Evolutionary conservation across 2,113 vertebrate species (phyloP).

Genomic region (Calonectris borealis): DNA sequence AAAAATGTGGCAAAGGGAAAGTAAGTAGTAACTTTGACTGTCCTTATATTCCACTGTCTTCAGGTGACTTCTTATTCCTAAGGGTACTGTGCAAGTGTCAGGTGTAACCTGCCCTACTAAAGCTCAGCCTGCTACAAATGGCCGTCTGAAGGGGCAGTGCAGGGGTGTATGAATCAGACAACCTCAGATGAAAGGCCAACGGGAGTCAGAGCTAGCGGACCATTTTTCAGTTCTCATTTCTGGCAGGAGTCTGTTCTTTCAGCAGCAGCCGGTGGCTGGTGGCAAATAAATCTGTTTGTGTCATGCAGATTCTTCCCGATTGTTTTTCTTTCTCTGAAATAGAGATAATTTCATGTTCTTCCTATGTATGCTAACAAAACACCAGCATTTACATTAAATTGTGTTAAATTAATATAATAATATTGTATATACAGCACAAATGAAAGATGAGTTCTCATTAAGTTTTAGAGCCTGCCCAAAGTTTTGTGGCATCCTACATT

Average conservation of each 20-base stretch:
- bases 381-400: not conserved
- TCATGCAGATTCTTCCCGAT: not conserved
- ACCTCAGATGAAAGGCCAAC: not conserved
- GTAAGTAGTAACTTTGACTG: not conserved
- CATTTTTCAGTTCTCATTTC: not conserved
- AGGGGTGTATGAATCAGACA: not conserved
- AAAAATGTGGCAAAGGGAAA: not conserved
- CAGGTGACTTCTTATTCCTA: not conserved
- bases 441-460: not conserved
- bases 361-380: not conserved
- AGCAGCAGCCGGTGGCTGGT: not conserved
- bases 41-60: not conserved
- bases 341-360: not conserved
- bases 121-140: not conserved
- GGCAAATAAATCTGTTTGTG: not conserved
- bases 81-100: not conserved
- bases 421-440: not conserved
- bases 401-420: not conserved
- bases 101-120: not conserved
- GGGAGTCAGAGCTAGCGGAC: not conserved
- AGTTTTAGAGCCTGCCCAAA: not conserved
- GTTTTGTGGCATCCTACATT: not conserved
- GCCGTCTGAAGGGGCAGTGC: not conserved
- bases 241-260: not conserved
- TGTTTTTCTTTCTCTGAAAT: not conserved